Conservation (phyloP, 2,113 vertebrate species). For the Proteles cristata region DNA sequence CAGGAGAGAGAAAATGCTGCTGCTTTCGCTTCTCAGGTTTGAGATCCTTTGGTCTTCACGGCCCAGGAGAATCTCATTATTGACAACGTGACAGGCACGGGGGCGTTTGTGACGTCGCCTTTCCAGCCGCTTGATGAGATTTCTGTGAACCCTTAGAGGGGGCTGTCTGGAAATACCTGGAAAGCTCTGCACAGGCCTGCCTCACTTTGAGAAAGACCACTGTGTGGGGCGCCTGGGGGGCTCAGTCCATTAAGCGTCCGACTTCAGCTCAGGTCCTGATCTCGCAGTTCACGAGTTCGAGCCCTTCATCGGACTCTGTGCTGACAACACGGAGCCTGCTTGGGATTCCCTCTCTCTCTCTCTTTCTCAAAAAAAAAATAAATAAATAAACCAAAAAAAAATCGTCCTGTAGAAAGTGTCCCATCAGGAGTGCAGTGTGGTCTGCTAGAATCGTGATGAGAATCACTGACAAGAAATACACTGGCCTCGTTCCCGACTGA, state of each 20-base stretch:
- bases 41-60: constrained; percentile 27
- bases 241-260: no score
- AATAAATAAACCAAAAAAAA: no score
- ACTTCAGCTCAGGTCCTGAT: no score
- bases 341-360: no score
- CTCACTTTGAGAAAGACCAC: neutral
- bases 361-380: no score
- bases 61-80: constrained; percentile 43
- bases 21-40: neutral
- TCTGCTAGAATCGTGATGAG: fast-evolving
- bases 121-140: neutral
- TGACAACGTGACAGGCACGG: neutral
- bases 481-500: no score
- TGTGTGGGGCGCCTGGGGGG: no score
- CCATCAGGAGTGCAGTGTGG: neutral
- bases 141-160: neutral
- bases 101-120: neutral
- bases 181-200: fast-evolving
- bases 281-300: no score
- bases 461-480: neutral
- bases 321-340: no score
- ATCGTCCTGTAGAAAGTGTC: neutral
- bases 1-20: neutral
- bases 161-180: neutral
- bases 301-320: no score